phyloP scores from a whole-genome alignment of 2,113 vertebrate species.

The Sterrhoptilus dennistouni region DNA sequence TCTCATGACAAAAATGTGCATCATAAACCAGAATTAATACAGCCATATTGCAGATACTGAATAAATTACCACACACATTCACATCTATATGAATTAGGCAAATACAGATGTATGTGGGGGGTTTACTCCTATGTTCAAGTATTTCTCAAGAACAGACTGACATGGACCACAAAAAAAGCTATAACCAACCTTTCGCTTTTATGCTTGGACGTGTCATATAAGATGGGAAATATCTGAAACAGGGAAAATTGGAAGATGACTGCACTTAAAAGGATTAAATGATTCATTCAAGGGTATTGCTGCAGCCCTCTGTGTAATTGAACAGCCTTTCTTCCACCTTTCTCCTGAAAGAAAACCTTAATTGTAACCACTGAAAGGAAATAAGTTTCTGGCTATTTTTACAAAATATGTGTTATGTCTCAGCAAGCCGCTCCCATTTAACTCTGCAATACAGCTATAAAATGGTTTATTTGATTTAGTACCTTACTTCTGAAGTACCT shows the following conservation, averaged over 20 bases:
- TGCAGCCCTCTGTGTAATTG: conserved; percentile 38
- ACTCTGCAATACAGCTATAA: conserved; percentile 9
- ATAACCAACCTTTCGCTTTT: not conserved
- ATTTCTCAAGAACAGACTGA: not conserved
- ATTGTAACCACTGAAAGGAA: conserved; percentile 19
- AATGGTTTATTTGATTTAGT: conserved; percentile 33
- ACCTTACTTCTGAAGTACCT: not conserved
- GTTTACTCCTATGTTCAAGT: not conserved
- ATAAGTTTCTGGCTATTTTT: conserved; percentile 28
- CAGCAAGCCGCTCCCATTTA: not conserved
- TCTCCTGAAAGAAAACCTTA: not conserved
- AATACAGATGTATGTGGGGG: accelerated
- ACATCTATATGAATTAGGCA: not conserved
- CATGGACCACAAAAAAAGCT: not conserved
- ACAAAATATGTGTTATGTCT: not conserved
- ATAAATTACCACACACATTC: not conserved
- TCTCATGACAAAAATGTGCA: accelerated
- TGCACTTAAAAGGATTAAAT: conserved; percentile 40
- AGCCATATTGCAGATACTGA: not conserved
- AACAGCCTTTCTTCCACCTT: conserved; percentile 23
- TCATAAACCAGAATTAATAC: not conserved
- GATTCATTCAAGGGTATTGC: conserved; percentile 40
- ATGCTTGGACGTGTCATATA: not conserved
- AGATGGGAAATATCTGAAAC: not conserved
- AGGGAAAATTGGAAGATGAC: not conserved